Evolutionary conservation across 2,797 vertebrate genomes (phyloP).

Genomic region (Gallinago stenura): DNA sequence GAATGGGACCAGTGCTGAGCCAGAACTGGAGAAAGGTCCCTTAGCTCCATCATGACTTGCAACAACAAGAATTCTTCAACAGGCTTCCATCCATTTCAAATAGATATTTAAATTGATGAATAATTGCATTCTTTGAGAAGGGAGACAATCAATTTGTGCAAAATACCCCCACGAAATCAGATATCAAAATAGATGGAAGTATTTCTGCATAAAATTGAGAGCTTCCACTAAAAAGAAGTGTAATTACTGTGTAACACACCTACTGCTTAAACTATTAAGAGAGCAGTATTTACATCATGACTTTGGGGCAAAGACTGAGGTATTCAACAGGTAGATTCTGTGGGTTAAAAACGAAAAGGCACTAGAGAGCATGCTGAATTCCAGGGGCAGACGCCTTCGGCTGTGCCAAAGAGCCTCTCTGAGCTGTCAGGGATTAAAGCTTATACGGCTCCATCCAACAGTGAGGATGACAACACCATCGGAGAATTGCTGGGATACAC

Average conservation of each 20-base stretch:
- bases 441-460: accelerated
- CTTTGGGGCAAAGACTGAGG: background rate
- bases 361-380: background rate
- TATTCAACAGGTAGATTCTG: background rate
- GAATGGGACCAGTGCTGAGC: accelerated
- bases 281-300: background rate
- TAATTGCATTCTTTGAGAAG: background rate
- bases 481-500: background rate
- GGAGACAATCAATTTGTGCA: background rate
- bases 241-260: background rate
- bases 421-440: background rate
- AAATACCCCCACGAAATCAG: background rate
- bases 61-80: background rate
- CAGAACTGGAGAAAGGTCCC: background rate
- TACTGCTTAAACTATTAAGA: background rate
- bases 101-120: background rate
- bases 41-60: background rate
- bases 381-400: background rate
- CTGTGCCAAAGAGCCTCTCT: background rate
- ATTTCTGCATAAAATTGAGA: background rate
- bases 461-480: background rate
- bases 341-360: background rate
- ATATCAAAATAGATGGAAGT: background rate
- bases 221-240: too few species aligned
- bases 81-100: background rate